Conservation (phyloP, 2,113 vertebrate genomes). For the Brevimyrus niger region DNA sequence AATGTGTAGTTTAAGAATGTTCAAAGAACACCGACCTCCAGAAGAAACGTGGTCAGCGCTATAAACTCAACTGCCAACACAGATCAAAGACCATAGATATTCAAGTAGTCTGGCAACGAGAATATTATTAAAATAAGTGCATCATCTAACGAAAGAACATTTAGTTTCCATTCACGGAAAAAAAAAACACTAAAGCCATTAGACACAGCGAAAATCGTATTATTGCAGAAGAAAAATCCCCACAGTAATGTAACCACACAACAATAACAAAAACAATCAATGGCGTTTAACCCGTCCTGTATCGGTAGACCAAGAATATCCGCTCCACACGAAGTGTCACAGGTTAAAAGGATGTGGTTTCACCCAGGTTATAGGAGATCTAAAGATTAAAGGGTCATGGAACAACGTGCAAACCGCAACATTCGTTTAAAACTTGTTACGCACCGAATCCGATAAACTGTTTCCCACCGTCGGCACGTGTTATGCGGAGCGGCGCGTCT, state of each 20-base stretch:
- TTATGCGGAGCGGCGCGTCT: neutral
- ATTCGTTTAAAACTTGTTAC: neutral
- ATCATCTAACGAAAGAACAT: neutral
- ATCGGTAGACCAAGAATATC: constrained; percentile 20
- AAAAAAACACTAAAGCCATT: neutral
- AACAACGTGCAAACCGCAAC: neutral
- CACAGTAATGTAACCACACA: neutral
- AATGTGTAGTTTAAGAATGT: neutral
- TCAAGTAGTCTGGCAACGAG: neutral
- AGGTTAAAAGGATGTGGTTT: constrained; percentile 23
- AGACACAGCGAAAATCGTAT: neutral
- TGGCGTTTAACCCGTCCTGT: constrained; percentile 24
- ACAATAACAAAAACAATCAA: constrained; percentile 7
- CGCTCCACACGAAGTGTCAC: constrained; percentile 1
- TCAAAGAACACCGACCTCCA: neutral
- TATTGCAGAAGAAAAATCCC: neutral
- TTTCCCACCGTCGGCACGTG: neutral
- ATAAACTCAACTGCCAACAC: neutral
- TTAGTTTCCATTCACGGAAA: neutral
- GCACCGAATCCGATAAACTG: neutral
- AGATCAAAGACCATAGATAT: neutral
- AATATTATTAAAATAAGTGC: neutral
- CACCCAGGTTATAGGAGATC: neutral
- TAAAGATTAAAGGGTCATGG: constrained; percentile 10
- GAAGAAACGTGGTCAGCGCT: neutral